These are phyloP conservation scores for Gorsachius magnificus DNA, from an alignment of 2,797 vertebrate genomes.

Conservation along the genomic window DNA sequence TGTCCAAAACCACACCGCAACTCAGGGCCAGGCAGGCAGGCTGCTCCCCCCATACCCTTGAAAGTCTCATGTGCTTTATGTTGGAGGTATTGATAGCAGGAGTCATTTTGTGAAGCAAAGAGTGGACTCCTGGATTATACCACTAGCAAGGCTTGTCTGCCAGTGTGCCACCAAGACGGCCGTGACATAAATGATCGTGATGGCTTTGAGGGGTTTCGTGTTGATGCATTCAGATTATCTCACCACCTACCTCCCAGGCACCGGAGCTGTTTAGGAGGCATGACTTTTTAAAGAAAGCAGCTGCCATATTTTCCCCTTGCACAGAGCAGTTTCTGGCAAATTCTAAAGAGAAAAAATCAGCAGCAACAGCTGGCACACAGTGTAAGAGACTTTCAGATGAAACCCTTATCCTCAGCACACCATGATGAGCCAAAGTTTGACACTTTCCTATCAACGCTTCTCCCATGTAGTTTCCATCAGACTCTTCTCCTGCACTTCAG, in stretches of 20 bases:
- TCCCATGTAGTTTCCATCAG: background rate
- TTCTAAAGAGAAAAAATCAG: background rate
- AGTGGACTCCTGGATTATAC: background rate
- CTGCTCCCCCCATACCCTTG: background rate
- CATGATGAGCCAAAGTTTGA: background rate
- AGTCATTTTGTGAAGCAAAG: background rate
- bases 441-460: background rate
- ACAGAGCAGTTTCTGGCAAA: background rate
- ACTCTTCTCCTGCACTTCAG: background rate
- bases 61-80: background rate
- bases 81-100: background rate
- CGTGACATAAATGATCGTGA: background rate
- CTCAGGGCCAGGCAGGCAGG: background rate
- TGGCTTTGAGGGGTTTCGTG: background rate
- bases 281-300: background rate
- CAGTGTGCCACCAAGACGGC: accelerated
- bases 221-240: background rate
- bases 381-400: background rate
- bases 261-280: background rate
- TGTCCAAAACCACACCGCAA: background rate
- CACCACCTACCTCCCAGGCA: background rate
- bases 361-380: background rate
- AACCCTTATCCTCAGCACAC: background rate
- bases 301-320: background rate
- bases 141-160: background rate